A percentile compares a stretch with the other conserved stretches of the same genome.
phyloP scores from a whole-genome alignment of 1,140 invertebrate species.

The Aphelenchoides fujianensis region DNA sequence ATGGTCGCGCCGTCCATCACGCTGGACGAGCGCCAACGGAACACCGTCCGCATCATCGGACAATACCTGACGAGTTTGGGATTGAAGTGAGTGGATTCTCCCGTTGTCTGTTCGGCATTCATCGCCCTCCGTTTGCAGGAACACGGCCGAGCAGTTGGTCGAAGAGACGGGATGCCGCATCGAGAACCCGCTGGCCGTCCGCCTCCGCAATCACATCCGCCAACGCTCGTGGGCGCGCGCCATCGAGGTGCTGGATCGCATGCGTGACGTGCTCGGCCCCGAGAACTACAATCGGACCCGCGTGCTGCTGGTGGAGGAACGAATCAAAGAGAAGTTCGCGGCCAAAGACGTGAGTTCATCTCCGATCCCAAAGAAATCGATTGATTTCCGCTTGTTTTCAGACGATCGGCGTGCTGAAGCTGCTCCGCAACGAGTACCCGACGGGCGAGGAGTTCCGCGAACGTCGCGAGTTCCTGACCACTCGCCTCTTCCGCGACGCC shows the following conservation, averaged over 20 bases:
- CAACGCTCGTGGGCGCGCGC: constrained; percentile 29
- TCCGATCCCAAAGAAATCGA: neutral
- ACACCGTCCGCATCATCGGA: constrained; percentile 49
- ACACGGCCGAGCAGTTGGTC: constrained; percentile 47
- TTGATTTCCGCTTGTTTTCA: constrained; percentile 9
- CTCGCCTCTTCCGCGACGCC: constrained; percentile 25
- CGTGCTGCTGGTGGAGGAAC: constrained; percentile 45
- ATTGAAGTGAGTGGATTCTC: constrained; percentile 34
- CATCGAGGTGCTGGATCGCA: constrained; percentile 41
- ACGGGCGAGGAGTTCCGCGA: constrained; percentile 34
- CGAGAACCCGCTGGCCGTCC: constrained; percentile 36
- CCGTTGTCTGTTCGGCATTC: constrained; percentile 20
- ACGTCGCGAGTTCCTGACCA: constrained; percentile 36
- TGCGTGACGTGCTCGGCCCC: constrained; percentile 27
- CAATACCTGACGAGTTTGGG: constrained; percentile 44
- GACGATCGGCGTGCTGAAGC: constrained; percentile 34
- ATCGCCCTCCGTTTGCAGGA: constrained; percentile 5
- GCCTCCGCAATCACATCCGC: constrained; percentile 27
- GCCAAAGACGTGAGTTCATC: constrained; percentile 33
- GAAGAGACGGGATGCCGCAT: constrained; percentile 51
- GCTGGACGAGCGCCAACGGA: constrained; percentile 39
- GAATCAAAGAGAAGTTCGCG: constrained; percentile 36
- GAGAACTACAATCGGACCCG: constrained; percentile 35
- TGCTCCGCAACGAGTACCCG: constrained; percentile 48
- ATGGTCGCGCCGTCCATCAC: constrained; percentile 2